Evolutionary conservation across 2,113 vertebrate genomes (phyloP).

Genomic region (Hemiprocne comata): DNA sequence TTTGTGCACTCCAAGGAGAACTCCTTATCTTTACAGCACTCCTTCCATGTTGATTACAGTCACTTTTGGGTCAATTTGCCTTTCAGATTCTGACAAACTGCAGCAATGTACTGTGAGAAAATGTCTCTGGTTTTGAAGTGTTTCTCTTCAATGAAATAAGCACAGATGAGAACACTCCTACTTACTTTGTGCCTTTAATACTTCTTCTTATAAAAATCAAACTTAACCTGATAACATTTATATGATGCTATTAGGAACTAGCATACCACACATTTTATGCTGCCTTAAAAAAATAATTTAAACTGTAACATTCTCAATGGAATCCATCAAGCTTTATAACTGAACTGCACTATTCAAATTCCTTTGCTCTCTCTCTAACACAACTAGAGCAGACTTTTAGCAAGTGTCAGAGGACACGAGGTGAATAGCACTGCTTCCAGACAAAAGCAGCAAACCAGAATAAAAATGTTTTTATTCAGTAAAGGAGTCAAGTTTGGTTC

Average conservation of each 20-base stretch:
- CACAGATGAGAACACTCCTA: neutral
- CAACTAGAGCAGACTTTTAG: neutral
- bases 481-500: neutral
- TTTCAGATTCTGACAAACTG: neutral
- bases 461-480: neutral
- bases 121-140: neutral
- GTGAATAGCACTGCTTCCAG: neutral
- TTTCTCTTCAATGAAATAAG: neutral
- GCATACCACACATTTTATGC: neutral
- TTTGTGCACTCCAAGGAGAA: neutral
- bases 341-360: neutral
- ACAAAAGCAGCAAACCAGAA: neutral
- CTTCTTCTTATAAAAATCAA: neutral
- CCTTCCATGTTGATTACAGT: neutral
- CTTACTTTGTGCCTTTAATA: neutral
- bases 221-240: neutral
- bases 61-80: neutral
- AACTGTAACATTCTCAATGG: neutral
- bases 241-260: neutral
- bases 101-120: neutral
- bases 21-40: neutral
- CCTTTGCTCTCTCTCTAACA: neutral
- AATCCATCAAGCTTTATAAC: neutral
- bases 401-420: rapidly evolving
- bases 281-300: neutral